A percentile compares a stretch with the other conserved stretches of the same genome.
Conservation (phyloP, 2,113 vertebrate genomes). For the Thunnus maccoyii region DNA sequence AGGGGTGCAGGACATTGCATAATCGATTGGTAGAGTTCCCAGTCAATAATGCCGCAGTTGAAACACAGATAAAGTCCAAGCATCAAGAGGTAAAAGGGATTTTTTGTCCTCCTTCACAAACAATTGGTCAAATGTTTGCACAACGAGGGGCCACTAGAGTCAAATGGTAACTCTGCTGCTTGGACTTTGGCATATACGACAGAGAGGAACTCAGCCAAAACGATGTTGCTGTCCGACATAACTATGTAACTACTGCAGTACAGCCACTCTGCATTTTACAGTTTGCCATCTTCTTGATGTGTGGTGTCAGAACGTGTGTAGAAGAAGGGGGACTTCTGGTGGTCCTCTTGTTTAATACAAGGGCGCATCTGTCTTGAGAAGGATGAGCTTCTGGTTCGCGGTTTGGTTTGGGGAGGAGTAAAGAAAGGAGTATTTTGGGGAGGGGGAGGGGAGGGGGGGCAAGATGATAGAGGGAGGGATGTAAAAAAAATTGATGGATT, state of each 20-base stretch:
- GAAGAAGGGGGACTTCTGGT: slow-evolving; percentile 88
- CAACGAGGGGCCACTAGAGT: slow-evolving; percentile 28
- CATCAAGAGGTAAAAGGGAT: slow-evolving; percentile 22
- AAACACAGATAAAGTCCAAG: slow-evolving; percentile 62
- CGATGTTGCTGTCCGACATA: slow-evolving; percentile 58
- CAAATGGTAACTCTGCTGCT: slow-evolving; percentile 46
- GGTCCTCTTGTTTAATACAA: slow-evolving; percentile 88
- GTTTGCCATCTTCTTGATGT: slow-evolving; percentile 60
- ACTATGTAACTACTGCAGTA: slow-evolving; percentile 77
- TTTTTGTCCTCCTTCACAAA: slow-evolving; percentile 78
- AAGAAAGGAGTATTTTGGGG: neutral
- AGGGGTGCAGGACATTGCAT: slow-evolving; percentile 57
- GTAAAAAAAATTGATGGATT: neutral
- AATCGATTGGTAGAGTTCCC: slow-evolving; percentile 71
- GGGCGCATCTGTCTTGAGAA: slow-evolving; percentile 85
- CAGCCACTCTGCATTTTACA: slow-evolving; percentile 62
- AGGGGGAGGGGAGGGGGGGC: no score
- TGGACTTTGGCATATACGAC: slow-evolving; percentile 41
- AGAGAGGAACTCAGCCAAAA: slow-evolving; percentile 63
- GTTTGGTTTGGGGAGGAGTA: slow-evolving; percentile 20
- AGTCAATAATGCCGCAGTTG: slow-evolving; percentile 31
- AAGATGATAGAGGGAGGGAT: neutral
- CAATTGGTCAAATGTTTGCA: slow-evolving; percentile 86
- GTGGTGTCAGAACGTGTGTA: slow-evolving; percentile 82
- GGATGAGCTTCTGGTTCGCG: slow-evolving; percentile 63